Conservation (phyloP, 2,888 invertebrate species). For the Drosophila macrospina region DNA sequence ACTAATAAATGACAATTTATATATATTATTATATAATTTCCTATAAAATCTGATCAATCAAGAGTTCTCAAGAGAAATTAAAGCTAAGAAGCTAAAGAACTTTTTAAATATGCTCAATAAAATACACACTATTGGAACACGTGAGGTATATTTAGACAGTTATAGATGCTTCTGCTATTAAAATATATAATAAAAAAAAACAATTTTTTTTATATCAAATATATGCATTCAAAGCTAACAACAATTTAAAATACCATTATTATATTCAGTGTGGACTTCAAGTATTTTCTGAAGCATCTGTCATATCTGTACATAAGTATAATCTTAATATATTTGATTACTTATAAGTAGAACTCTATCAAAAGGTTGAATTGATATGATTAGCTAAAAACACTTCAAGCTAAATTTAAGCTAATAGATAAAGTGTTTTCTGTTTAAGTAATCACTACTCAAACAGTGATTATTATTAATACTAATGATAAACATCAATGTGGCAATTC, state of each 20-base stretch:
- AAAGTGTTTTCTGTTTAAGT: not conserved
- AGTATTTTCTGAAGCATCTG: not conserved
- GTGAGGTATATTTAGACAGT: no score
- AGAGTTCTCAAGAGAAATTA: no score
- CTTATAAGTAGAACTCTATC: conserved; percentile 2
- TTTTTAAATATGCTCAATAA: no score
- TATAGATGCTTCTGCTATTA: no score
- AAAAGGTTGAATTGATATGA: conserved; percentile 9
- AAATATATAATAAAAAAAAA: no score
- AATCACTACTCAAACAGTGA: conserved; percentile 10
- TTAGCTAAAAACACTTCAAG: conserved; percentile 1
- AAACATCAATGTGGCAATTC: conserved; percentile 3
- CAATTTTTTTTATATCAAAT: no score
- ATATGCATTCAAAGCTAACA: not conserved
- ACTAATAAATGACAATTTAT: not conserved
- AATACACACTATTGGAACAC: no score
- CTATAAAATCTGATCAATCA: not conserved
- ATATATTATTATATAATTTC: not conserved
- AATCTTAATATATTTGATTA: conserved; percentile 7
- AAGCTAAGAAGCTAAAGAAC: no score
- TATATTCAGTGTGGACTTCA: not conserved
- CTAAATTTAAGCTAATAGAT: conserved; percentile 12
- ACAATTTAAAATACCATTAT: not conserved
- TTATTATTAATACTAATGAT: conserved; percentile 10
- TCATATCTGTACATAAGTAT: conserved; percentile 4